A percentile compares a stretch with the other conserved stretches of the same genome.
phyloP scores from a whole-genome alignment of 2,113 vertebrate species.

The Clinocottus analis region DNA sequence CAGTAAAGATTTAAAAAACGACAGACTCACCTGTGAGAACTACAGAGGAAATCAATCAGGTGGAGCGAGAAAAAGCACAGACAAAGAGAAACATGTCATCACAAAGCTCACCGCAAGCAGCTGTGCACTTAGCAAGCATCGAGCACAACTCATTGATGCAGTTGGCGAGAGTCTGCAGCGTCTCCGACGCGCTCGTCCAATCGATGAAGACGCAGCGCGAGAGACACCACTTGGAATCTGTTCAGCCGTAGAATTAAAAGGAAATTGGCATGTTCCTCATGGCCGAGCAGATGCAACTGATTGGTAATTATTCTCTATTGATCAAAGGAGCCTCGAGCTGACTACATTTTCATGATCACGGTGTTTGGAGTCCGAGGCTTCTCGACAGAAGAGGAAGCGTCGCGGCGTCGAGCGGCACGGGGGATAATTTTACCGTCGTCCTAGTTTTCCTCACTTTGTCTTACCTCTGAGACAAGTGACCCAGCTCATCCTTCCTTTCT shows the following conservation, averaged over 20 bases:
- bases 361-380: conserved; percentile 18
- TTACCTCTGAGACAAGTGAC: conserved; percentile 71
- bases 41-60: conserved; percentile 62
- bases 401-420: conserved; percentile 39
- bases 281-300: conserved; percentile 51
- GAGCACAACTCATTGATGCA: conserved; percentile 18
- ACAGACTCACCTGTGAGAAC: conserved; percentile 85
- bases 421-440: conserved; percentile 82
- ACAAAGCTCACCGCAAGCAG: conserved; percentile 1
- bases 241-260: conserved; percentile 50
- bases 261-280: conserved; percentile 41
- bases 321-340: conserved; percentile 30
- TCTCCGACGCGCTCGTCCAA: conserved; percentile 29
- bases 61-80: conserved; percentile 30
- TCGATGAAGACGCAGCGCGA: conserved; percentile 30
- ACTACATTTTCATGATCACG: conserved; percentile 33
- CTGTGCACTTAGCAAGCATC: conserved; percentile 26
- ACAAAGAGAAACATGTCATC: conserved; percentile 57
- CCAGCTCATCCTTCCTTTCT: conserved; percentile 68
- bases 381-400: conserved; percentile 18
- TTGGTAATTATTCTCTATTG: conserved; percentile 60
- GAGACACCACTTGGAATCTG: conserved; percentile 39
- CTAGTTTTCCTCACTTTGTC: conserved; percentile 75
- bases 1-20: conserved; percentile 24
- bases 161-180: conserved; percentile 11